Evolutionary conservation across 2,888 invertebrate genomes (phyloP).

Genomic region (Eubasilissa splendida): DNA sequence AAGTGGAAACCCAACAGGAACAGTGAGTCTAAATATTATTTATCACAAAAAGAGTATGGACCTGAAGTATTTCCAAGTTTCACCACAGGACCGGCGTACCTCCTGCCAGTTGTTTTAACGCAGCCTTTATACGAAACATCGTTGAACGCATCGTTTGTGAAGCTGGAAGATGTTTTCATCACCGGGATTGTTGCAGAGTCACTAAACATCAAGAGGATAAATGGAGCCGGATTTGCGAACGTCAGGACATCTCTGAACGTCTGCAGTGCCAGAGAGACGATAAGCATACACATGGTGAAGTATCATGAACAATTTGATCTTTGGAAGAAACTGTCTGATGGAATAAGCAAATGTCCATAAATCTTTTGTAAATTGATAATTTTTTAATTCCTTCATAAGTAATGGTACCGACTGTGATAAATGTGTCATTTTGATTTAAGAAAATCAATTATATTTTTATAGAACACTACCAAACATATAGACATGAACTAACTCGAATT

Average conservation of each 20-base stretch:
- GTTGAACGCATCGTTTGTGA: not conserved
- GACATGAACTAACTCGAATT: too few relatives aligned
- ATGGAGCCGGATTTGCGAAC: constrained; percentile 61
- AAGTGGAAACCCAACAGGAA: not conserved
- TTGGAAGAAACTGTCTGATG: constrained; percentile 16
- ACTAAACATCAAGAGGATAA: not conserved
- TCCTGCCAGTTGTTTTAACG: not conserved
- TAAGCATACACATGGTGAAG: not conserved
- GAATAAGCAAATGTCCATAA: not conserved
- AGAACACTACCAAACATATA: too few relatives aligned
- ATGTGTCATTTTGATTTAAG: too few relatives aligned
- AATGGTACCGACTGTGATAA: too few relatives aligned
- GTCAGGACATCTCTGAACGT: not conserved
- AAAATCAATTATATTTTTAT: too few relatives aligned
- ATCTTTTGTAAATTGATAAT: too few relatives aligned
- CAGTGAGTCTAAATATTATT: not conserved
- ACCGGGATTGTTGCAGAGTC: constrained; percentile 11
- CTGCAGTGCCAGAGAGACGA: not conserved
- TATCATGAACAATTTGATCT: not conserved
- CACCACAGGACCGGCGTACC: not conserved
- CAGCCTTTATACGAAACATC: not conserved
- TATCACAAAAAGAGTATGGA: not conserved
- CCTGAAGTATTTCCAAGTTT: not conserved
- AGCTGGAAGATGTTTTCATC: constrained; percentile 29
- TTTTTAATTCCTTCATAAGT: too few relatives aligned